Conservation (phyloP, 1,140 invertebrate genomes). For the Rhagoletis pomonella region DNA sequence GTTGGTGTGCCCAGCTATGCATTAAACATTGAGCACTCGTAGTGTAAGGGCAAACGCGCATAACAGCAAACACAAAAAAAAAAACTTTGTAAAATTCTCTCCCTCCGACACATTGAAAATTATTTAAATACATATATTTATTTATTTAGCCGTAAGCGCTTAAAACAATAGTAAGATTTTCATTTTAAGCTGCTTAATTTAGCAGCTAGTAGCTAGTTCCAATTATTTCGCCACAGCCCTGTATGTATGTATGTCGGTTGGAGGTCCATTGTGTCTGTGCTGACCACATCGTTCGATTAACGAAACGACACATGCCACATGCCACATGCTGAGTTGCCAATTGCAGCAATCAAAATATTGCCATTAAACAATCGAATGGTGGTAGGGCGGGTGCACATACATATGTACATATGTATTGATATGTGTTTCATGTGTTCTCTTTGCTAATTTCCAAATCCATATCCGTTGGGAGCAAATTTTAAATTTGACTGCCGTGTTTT, state of each 20-base stretch:
- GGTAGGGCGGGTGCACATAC: neutral
- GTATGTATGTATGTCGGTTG: neutral
- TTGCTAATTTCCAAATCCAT: neutral
- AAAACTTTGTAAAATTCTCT: neutral
- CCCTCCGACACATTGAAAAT: neutral
- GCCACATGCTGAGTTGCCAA: neutral
- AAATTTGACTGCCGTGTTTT: too few species aligned
- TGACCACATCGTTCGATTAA: neutral
- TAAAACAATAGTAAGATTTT: neutral
- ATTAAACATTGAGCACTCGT: neutral
- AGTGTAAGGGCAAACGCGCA: neutral
- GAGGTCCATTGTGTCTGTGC: neutral
- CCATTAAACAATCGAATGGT: neutral
- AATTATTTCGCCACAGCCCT: neutral
- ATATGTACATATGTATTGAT: neutral
- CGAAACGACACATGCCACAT: neutral
- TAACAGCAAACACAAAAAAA: neutral
- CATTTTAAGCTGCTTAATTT: slow-evolving; percentile 24
- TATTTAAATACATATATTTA: neutral
- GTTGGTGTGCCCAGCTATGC: too few species aligned
- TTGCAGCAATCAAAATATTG: slow-evolving; percentile 4
- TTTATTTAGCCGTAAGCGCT: slow-evolving; percentile 12
- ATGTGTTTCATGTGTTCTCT: neutral
- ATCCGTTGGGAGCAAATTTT: neutral
- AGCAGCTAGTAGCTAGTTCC: neutral